phyloP scores from a whole-genome alignment of 2,113 vertebrate species.

The Microcebus tavaratra region DNA sequence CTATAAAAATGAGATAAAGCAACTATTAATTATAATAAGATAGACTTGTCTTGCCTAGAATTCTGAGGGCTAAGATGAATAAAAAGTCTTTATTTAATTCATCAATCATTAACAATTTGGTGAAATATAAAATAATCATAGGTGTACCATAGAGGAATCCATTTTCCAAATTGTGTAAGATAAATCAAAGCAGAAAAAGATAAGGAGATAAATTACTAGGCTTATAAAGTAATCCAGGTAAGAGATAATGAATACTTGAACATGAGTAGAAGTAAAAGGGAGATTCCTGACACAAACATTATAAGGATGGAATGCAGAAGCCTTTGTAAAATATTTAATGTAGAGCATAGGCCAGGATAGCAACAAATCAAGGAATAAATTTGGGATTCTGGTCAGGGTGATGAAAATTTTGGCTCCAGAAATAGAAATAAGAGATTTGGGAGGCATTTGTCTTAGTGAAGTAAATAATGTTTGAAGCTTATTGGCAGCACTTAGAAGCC shows the following conservation, averaged over 20 bases:
- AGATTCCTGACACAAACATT: not conserved
- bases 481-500: not conserved
- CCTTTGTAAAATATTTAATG: not conserved
- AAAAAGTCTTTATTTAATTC: not conserved
- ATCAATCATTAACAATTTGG: not conserved
- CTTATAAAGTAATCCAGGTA: not conserved
- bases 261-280: not conserved
- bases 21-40: not conserved
- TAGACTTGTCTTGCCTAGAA: not conserved
- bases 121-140: constrained; percentile 12
- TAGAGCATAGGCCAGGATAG: not conserved
- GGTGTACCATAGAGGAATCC: not conserved
- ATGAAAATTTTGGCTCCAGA: not conserved
- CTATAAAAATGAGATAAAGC: not conserved
- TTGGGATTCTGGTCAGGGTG: not conserved
- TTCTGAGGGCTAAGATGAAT: not conserved
- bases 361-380: not conserved
- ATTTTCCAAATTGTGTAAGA: not conserved
- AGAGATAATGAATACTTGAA: not conserved
- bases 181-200: not conserved
- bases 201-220: not conserved
- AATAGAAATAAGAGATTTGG: not conserved
- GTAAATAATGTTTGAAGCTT: not conserved
- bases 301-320: not conserved
- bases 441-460: not conserved